Evolutionary conservation across 2,113 vertebrate genomes (phyloP), one percentile per base, ranked within the genome.

Genomic region (Percina caprodes): DNA sequence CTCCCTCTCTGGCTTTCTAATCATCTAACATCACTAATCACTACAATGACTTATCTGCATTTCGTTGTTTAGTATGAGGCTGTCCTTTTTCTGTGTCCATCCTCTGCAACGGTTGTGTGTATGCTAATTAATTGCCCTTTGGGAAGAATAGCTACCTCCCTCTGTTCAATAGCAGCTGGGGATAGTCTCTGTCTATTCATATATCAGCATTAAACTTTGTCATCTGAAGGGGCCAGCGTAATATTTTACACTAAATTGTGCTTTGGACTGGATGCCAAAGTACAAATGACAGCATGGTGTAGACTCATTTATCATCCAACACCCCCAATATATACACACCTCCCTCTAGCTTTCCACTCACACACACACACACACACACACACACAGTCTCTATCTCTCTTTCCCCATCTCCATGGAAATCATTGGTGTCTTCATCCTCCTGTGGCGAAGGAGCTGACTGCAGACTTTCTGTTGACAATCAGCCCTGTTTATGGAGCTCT

Each of bases 131-230:
- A 92, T 89, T 92, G 91, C 82, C 91, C 91, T 93, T 93, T 93
- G 86, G 88, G 79, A 88, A 92, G 90, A 92, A 92, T 87, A 68
- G 77, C 79, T 82, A 69, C 76, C 90, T 87, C 88, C 88, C 80
- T 74, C 74, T 78, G 83, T 83, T 91, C 91, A 87, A 91, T 91
- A 90, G 77, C 79, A 90, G 83, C 89, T 83, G 79, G 79, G 84
- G 67, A 88, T 60, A 63, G 56, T 83, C 73, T 84, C 76, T 74
- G 87, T 86, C 92, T 80, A 76, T 91, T 92, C 92, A 94, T 94
- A 91, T 90, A 93, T 94, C 93, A 94, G 79, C 90, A 91, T 94
- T 94, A 94, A 88, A 93, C 87, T 90, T 92, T 92, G 92, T 94
- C 93, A 92, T 92, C 82, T 89, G 79, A 90, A 86, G 79, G 71